phyloP scores from a whole-genome alignment of 2,113 vertebrate genomes.

The Struthio camelus region DNA sequence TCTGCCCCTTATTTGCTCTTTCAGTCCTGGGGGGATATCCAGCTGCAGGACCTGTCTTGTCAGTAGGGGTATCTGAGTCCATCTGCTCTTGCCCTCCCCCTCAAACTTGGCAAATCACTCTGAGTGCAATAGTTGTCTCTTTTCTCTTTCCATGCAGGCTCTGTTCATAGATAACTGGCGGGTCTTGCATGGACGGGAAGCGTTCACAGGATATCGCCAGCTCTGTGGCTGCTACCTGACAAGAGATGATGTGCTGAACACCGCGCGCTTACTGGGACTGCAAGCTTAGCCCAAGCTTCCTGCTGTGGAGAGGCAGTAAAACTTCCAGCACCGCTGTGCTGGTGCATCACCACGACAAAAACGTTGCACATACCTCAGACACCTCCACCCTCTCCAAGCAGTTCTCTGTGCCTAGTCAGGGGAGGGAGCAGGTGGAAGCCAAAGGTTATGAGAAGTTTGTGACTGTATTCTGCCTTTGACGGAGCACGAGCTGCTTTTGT shows the following conservation, averaged over 20 bases:
- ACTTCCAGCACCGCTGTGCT: not conserved
- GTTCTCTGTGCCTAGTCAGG: not conserved
- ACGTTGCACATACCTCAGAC: not conserved
- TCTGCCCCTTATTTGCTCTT: not conserved
- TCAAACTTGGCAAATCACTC: not conserved
- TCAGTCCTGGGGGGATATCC: not conserved
- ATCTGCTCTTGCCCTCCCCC: not conserved
- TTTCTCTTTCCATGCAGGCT: constrained; percentile 72
- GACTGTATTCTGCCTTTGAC: not conserved
- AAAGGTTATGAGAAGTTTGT: not conserved
- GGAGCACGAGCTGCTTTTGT: not conserved
- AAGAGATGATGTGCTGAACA: constrained; percentile 88
- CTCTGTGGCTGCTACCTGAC: constrained; percentile 95
- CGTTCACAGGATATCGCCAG: constrained; percentile 88
- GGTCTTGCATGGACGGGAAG: constrained; percentile 89
- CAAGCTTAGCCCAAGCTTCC: constrained; percentile 72
- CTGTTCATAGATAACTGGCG: constrained; percentile 94
- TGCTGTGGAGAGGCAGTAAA: not conserved
- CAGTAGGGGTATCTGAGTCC: not conserved
- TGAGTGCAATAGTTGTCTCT: not conserved
- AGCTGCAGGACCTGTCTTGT: not conserved
- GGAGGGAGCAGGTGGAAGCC: not conserved
- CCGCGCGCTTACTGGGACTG: constrained; percentile 84
- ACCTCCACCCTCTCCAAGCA: not conserved
- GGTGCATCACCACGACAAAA: fast-evolving